Evolutionary conservation across 1,140 invertebrate species (phyloP), one percentile per base, ranked within the genome.

Genomic region (Mactra quadrangularis): DNA sequence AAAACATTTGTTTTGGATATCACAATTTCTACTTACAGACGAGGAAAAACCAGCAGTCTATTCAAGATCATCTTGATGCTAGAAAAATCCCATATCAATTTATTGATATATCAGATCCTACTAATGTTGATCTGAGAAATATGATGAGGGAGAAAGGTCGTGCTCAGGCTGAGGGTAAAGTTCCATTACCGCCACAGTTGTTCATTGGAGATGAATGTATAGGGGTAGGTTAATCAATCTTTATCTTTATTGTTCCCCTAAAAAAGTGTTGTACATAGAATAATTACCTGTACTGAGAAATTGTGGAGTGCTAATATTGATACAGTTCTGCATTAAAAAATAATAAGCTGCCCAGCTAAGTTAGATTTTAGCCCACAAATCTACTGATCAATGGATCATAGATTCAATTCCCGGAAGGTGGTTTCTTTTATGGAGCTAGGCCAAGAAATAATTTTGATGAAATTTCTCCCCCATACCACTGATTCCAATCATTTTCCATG

Each of bases 191-290:
- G 64, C 98, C 98, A 71, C 98, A 99, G 93, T 95, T 99, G 85
- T 99, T 99, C 91, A 97, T 97, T 90, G 97, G 97, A 82, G 96
- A 96, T 38, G 95, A 96, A 82, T 99, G 99, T 91, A 98, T 97
- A 92, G 98, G 98, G 89, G 97, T 98, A 95, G 95, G 95, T 84
- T 27, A 25, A 15, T 52, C 19, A n/a, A 1, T n/a, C 66, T 6
- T 15, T 29, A 71, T 25, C n/a, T 45, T 7, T 7, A 45, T 47
- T 72, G 70, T 6, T 6, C 22, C 45, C 45, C 45, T 47, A 47
- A 47, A 9, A 11, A 11, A 11, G 45, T 47, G 45, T 19, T 47
- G 45, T 47, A 9, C 9, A 11, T 47, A 47, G 19, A 9, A 47
- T 47, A n/a, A n/a, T n/a, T n/a, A n/a, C n/a, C n/a, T n/a, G n/a